Evolutionary conservation across 1,140 invertebrate genomes (phyloP), one percentile per base, ranked within the genome.

Genomic region (Drosophila hydei): DNA sequence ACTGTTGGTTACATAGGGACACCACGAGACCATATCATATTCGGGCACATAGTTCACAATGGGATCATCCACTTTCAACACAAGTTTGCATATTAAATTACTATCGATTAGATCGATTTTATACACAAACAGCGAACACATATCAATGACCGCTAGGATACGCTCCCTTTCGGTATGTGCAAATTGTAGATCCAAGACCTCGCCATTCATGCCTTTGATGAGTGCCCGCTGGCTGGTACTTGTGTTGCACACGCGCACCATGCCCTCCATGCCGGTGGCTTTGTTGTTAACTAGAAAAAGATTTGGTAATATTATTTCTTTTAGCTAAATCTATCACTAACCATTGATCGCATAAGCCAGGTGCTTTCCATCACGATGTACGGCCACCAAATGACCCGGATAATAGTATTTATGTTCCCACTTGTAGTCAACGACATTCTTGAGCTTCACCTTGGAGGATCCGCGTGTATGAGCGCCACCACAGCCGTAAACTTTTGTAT

Each of bases 351-450:
- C 96, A 93, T 98, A 99, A 0, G 97, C 97, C 74, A 98, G 92
- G 91, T 96, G 97, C 83, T 96, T 95, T 72, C 96, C 96, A 90
- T 94, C 95, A 68, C 95, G 94, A 92, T 99, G 97, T 48, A 97
- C 95, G 36, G 97, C 96, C n/a, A 98, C 93, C 19, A 99, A 91
- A 80, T 97, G 96, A 1, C 97, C 97, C 7, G 94, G 93, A 77
- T 97, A 97, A 89, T 96, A 97, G 89, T 96, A 96, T 77, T 95
- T 94, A 23, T 95, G 94, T 84, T 98, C 97, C 97, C 98, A 99
- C 64, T 96, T 95, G 91, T 97, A 98, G 79, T 98, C 97, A 9
- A 98, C 97, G 48, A 98, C 94, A 91, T 96, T 97, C 79, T 95
- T 97, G 16, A 98, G 94, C 87, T 97, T 98, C 7, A 99, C 95